Base-by-base conservation (phyloP, 2,888 invertebrate genomes). In the Lordiphosa fenestrarum region DNA sequence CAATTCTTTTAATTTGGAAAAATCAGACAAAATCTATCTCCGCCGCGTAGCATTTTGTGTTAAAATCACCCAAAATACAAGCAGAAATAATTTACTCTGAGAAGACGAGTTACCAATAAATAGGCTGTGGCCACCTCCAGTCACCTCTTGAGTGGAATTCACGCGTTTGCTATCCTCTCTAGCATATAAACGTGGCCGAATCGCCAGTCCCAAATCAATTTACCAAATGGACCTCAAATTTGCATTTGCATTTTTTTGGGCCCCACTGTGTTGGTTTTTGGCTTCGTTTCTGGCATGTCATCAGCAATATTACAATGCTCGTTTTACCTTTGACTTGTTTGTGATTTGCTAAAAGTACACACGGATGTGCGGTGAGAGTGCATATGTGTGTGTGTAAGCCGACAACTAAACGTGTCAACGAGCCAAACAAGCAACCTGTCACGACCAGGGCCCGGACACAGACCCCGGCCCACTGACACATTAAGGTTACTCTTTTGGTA, bases 321-420 rank as follows among this genome's bases (percentile, higher is more conserved):
- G 56, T 56, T 66, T 54, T 71, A 56, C 50, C 76, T 73, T 80
- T 73, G 77, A 73, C 81, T 75, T 80, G 84, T 52, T 68, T 80
- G 73, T 68, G 81, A 80, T 76, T 80, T 73, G 70, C 54, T 60
- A 49, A 67, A 67, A 42, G 51, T 56, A 42, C 44, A 51, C 38
- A 48, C 48, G 33, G 37, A 42, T 56, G 40, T 56, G 51, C 50
- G 44, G 39, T 48, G 23, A 41, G 40, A 25, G 41, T 37, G 46
- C 41, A 38, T 47, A 49, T 55, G 44, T 48, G 42, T 53, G 52
- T 58, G 48, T 69, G 52, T 75, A 63, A 66, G 64, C 61, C 66
- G 66, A 62, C 71, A 73, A 71, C 71, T 81, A 81, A 76, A 84
- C 77, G 77, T 78, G 77, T 78, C 77, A 78, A 81, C 81, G 63